Percentiles rank a stretch among this genome's conserved stretches.
phyloP scores from a whole-genome alignment of 2,113 vertebrate species.

The Cryptotis parvus region DNA sequence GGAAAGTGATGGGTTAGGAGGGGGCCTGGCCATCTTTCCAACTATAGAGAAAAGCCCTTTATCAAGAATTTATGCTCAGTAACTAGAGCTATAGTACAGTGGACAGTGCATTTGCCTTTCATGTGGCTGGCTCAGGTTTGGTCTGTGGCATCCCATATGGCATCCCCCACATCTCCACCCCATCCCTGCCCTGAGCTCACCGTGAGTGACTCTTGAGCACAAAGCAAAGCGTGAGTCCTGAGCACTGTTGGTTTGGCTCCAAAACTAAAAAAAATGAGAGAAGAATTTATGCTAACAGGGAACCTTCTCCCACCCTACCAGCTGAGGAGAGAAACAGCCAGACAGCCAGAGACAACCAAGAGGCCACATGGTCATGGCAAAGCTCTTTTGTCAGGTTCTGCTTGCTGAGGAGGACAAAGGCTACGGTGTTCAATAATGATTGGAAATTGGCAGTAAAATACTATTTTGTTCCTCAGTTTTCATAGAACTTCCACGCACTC shows the following conservation, averaged over 20 bases:
- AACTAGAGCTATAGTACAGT: no score
- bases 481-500: not conserved
- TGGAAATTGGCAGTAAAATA: not conserved
- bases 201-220: no score
- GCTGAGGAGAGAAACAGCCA: not conserved
- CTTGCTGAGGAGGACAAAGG: conserved; percentile 12
- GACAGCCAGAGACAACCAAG: not conserved
- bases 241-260: no score
- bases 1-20: not conserved
- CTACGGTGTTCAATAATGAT: not conserved
- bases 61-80: not conserved
- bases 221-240: no score
- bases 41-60: conserved; percentile 33
- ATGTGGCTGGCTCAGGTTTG: no score
- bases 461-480: not conserved
- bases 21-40: not conserved
- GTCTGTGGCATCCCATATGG: no score
- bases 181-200: no score
- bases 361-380: not conserved
- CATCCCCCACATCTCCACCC: no score
- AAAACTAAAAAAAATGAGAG: no score
- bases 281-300: not conserved
- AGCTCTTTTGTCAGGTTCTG: conserved; percentile 51
- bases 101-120: no score
- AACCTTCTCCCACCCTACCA: not conserved